A percentile compares a stretch with the other conserved stretches of the same genome.
phyloP scores from a whole-genome alignment of 1,140 invertebrate genomes.

The Drosophila elegans region DNA sequence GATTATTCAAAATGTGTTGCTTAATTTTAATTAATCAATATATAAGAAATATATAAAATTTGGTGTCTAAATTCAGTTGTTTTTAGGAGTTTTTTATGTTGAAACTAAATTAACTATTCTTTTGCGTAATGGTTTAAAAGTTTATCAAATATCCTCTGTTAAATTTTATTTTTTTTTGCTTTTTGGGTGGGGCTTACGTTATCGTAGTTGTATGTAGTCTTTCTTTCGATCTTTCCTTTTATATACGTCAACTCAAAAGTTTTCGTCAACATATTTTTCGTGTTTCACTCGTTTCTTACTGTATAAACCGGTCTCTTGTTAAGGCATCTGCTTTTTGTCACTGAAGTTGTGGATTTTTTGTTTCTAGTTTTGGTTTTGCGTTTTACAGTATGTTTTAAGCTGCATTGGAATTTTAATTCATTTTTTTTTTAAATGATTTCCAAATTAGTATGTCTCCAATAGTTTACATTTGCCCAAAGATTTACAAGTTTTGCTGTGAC shows the following conservation, averaged over 20 bases:
- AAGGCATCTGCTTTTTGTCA: slow-evolving; percentile 84
- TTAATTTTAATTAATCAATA: slow-evolving; percentile 65
- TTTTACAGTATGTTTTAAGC: slow-evolving; percentile 43
- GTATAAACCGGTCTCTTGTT: slow-evolving; percentile 78
- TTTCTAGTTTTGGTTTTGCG: slow-evolving; percentile 40
- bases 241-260: slow-evolving; percentile 60
- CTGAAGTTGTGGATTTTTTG: slow-evolving; percentile 68
- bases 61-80: slow-evolving; percentile 82
- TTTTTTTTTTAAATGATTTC: slow-evolving; percentile 43
- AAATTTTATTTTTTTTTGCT: slow-evolving; percentile 28
- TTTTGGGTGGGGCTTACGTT: slow-evolving; percentile 78
- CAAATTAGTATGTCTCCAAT: slow-evolving; percentile 42
- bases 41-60: slow-evolving; percentile 80
- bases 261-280: slow-evolving; percentile 61
- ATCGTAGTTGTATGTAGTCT: slow-evolving; percentile 66
- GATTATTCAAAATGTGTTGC: slow-evolving; percentile 61
- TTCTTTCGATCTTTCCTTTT: slow-evolving; percentile 50
- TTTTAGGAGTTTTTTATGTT: slow-evolving; percentile 75
- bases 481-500: slow-evolving; percentile 65
- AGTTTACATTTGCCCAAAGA: slow-evolving; percentile 55
- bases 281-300: slow-evolving; percentile 58
- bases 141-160: slow-evolving; percentile 43
- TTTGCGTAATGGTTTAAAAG: slow-evolving; percentile 13
- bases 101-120: slow-evolving; percentile 53
- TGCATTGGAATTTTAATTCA: slow-evolving; percentile 43